Evolutionary conservation across 2,888 invertebrate species (phyloP).

Genomic region (Ormia ochracea): DNA sequence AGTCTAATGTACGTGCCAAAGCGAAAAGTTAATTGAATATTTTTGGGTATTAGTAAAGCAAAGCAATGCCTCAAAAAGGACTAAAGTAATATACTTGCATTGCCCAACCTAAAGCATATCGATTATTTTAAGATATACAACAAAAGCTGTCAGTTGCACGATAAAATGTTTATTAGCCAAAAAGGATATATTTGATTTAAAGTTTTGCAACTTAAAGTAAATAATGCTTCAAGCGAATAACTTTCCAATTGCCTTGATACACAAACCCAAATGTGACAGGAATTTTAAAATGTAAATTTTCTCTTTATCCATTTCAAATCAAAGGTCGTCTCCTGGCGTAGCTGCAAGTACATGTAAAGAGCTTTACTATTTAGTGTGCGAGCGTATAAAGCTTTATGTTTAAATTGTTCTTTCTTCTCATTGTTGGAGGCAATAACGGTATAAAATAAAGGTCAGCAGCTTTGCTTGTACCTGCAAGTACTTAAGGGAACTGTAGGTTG

Average conservation of each 20-base stretch:
- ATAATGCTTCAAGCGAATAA: not conserved
- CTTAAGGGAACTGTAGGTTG: not conserved
- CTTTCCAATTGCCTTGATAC: not conserved
- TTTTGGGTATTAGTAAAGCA: too few species aligned
- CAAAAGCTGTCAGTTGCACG: too few species aligned
- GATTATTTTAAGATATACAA: too few species aligned
- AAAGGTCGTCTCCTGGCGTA: not conserved
- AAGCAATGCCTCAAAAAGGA: too few species aligned
- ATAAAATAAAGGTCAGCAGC: slow-evolving; percentile 28
- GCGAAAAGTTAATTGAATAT: too few species aligned
- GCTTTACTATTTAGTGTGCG: not conserved
- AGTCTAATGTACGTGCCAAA: too few species aligned
- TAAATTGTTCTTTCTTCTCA: too few species aligned
- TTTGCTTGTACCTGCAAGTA: slow-evolving; percentile 2
- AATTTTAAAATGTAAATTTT: slow-evolving; percentile 35
- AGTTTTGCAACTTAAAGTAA: not conserved
- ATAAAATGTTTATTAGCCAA: too few species aligned
- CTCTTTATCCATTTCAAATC: too few species aligned
- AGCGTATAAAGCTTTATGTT: not conserved
- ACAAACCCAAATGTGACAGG: slow-evolving; percentile 12
- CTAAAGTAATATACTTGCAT: too few species aligned
- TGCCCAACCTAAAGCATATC: too few species aligned
- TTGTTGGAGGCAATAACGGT: slow-evolving; percentile 11
- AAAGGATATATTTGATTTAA: too few species aligned
- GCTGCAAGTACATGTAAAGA: not conserved